Base-by-base conservation (phyloP, 1,140 invertebrate species). In the Trichogramma pretiosum region DNA sequence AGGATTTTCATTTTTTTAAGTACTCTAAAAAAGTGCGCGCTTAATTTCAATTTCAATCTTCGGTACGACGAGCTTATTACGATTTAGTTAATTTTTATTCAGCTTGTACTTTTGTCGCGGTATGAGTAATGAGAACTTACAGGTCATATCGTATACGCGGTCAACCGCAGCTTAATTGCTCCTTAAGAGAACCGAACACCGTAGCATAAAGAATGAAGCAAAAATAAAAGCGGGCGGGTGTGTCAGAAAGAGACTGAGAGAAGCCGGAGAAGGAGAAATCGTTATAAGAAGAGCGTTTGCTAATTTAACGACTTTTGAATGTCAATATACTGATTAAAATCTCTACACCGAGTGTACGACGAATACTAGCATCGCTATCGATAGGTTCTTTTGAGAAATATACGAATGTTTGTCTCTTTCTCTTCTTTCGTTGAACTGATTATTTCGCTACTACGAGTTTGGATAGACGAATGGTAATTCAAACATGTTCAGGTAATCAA, bases 91-190 rank as follows among this genome's bases (percentile, higher is more conserved):
- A n/a, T n/a, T n/a, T n/a, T n/a, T n/a, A n/a, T n/a, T n/a, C n/a
- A n/a, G n/a, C n/a, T n/a, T n/a, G n/a, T n/a, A n/a, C n/a, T n/a
- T n/a, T 37, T 36, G 24, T 7, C 32, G 30, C 40, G 22, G 26
- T 33, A 8, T 2, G 21, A 56, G 54, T 64, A 63, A 64, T 64
- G 58, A 62, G 56, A 60, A 53, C 61, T 63, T 57, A 60, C 52
- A 54, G 55, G 51, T 50, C 49, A 48, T 64, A 61, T 62, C 24
- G 61, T 58, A 64, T 61, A 64, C 63, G 63, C 62, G 62, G 63
- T 62, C 53, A 61, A 62, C 63, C 63, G 57, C 63, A 64, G 48
- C 53, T 46, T 48, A 51, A 48, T 47, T 50, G 41, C 46, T 46
- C 46, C 49, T 23, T 13, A 19, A 32, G n/a, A 19, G 13, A 24